Evolutionary conservation across 2,797 vertebrate species (phyloP).

Genomic region (Sternarchorhynchus goeldii): DNA sequence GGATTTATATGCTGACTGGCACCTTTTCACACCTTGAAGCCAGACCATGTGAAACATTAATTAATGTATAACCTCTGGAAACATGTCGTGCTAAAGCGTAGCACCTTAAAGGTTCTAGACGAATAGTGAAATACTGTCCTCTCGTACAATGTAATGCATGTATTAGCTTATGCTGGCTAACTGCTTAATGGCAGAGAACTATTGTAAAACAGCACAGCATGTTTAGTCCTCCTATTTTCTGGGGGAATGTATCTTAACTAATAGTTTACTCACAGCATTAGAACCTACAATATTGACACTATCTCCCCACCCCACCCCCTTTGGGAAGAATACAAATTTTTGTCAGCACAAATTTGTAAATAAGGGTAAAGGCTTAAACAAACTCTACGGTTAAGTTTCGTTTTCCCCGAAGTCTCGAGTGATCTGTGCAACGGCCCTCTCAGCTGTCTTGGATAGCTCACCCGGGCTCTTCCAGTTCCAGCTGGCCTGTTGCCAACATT

Average conservation of each 20-base stretch:
- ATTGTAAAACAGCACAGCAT: not conserved
- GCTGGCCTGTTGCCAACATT: not conserved
- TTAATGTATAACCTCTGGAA: too few relatives aligned
- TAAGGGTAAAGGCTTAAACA: not conserved
- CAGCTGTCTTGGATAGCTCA: constrained; percentile 15
- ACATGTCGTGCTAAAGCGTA: too few relatives aligned
- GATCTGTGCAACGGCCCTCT: constrained; percentile 17
- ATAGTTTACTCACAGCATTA: too few relatives aligned
- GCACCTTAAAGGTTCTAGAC: too few relatives aligned
- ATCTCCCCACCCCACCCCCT: too few relatives aligned
- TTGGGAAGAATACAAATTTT: too few relatives aligned
- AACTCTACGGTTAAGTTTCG: constrained; percentile 41
- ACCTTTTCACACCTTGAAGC: too few relatives aligned
- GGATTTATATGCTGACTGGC: too few relatives aligned
- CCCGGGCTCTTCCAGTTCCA: constrained; percentile 22
- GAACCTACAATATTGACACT: too few relatives aligned
- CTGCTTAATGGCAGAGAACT: not conserved
- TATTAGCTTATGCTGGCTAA: not conserved
- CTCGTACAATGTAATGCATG: not conserved
- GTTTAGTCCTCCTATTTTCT: not conserved
- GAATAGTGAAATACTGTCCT: too few relatives aligned
- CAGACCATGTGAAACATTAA: too few relatives aligned
- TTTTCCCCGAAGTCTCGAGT: constrained; percentile 40
- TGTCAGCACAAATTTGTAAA: not conserved
- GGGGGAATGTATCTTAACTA: too few relatives aligned